Base-by-base conservation (phyloP, 37 sponge, comb jelly and placozoan species). In the Oopsacas minuta region DNA sequence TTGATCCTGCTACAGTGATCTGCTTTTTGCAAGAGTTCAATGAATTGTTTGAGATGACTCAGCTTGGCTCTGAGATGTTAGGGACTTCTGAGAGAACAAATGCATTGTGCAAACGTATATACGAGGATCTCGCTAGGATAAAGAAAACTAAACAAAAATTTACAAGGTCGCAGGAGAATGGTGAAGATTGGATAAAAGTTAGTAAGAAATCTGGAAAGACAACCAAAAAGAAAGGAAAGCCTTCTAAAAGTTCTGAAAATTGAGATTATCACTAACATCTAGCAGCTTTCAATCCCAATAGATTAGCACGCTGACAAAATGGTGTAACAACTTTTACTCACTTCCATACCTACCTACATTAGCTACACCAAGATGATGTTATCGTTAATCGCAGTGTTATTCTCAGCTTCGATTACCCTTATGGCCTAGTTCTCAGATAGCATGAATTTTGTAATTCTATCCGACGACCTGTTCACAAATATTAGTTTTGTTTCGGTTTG, bases 1-100 rank as follows among this genome's bases (percentile, higher is more conserved):
- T 61, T 5, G 75, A 61, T n/a, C 75, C 75, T n/a, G 32, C 75
- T 5, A 61, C 75, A 25, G 30, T n/a, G 20, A n/a, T 61, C 1
- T 3, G 1, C 30, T 3, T 12, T 10, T 61, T 61, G 75, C 75
- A 61, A 34, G 75, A n/a, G 7, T 61, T 61, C 28, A 25, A 10
- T n/a, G 30, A 34, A 25, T 61, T 61, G 75, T 61, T 61, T 61
- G 75, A 61, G 22, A 61, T 61, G 28, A 61, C 75, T 61, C 75
- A 61, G 75, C 75, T 61, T 61, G 75, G 75, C 1, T 61, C 75
- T 25, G 75, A 61, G 22, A 25, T 61, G 30, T n/a, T 61, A 32
- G 75, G 75, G 28, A 61, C 75, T n/a, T 61, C 75, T 61, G 75
- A 61, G 75, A 3, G 75, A 3, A 61, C 75, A 25, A 61, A 61